These are phyloP conservation scores for Leptoclinus maculatus DNA, from an alignment of 2,797 vertebrate species.

Conservation along the genomic window DNA sequence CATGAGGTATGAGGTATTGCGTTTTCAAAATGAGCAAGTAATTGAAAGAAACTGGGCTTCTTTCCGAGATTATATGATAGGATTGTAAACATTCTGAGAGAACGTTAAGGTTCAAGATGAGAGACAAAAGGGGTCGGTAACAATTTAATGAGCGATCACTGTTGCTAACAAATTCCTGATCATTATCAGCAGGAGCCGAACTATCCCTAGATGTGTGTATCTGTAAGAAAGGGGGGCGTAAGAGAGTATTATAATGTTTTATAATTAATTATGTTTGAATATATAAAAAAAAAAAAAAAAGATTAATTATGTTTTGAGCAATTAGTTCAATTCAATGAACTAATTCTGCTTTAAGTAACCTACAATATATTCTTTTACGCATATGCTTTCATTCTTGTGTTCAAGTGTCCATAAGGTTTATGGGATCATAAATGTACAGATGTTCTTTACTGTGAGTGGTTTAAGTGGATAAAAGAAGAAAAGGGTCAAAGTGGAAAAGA, in stretches of 20 bases:
- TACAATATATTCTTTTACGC: not conserved
- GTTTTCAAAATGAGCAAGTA: not conserved
- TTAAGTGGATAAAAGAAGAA: slow-evolving; percentile 12
- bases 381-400: not conserved
- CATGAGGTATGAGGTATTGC: not conserved
- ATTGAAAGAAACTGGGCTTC: not conserved
- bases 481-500: not conserved
- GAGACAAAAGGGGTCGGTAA: not conserved
- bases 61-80: not conserved
- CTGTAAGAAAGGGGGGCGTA: not conserved
- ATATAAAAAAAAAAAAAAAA: too few relatives aligned
- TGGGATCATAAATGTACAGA: not conserved
- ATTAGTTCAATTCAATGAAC: not conserved
- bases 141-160: slow-evolving; percentile 28
- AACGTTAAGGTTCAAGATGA: not conserved
- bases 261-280: not conserved
- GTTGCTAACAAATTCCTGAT: not conserved
- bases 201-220: not conserved
- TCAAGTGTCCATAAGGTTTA: not conserved
- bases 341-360: not conserved
- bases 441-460: not conserved
- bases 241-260: not conserved
- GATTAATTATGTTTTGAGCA: not conserved
- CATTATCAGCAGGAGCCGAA: slow-evolving; percentile 11
- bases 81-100: slow-evolving; percentile 4